Evolutionary conservation across 2,797 vertebrate genomes (phyloP).

Genomic region (Antennarius maculatus): DNA sequence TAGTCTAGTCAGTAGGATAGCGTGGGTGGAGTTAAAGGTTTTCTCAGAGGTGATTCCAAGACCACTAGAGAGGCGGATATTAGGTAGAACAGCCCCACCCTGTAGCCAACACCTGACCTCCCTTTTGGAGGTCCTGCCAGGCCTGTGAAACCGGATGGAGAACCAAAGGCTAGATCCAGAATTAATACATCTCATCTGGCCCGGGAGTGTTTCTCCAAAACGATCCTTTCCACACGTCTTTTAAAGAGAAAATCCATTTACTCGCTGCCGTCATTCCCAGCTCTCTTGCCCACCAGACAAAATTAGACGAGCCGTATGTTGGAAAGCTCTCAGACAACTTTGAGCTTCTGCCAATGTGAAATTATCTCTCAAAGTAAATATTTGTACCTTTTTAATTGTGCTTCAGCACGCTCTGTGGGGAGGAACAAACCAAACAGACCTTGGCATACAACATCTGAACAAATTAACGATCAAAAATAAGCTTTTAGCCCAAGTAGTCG

Average conservation of each 20-base stretch:
- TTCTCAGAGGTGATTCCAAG: conserved; percentile 49
- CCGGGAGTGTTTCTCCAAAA: conserved; percentile 8
- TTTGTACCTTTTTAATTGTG: conserved; percentile 49
- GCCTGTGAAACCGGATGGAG: too few species aligned
- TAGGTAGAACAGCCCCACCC: conserved; percentile 46
- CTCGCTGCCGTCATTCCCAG: conserved; percentile 8
- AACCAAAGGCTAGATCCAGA: too few species aligned
- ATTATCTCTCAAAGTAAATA: conserved; percentile 53
- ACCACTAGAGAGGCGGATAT: conserved; percentile 66
- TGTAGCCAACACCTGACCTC: conserved; percentile 57
- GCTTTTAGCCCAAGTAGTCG: conserved; percentile 12
- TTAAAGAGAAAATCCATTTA: conserved; percentile 1
- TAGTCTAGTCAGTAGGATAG: conserved; percentile 34
- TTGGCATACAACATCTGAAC: conserved; percentile 23
- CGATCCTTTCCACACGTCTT: neutral
- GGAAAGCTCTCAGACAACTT: conserved; percentile 37
- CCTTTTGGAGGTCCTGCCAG: too few species aligned
- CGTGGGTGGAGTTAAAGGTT: conserved; percentile 52
- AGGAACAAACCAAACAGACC: conserved; percentile 34
- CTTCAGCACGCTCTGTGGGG: conserved; percentile 13
- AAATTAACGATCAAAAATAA: conserved; percentile 45
- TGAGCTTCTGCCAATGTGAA: conserved; percentile 46
- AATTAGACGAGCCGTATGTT: conserved; percentile 41
- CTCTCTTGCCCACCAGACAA: conserved; percentile 20
- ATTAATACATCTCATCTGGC: too few species aligned